Evolutionary conservation across 1,140 invertebrate genomes (phyloP).

Genomic region (Drosophila lini): DNA sequence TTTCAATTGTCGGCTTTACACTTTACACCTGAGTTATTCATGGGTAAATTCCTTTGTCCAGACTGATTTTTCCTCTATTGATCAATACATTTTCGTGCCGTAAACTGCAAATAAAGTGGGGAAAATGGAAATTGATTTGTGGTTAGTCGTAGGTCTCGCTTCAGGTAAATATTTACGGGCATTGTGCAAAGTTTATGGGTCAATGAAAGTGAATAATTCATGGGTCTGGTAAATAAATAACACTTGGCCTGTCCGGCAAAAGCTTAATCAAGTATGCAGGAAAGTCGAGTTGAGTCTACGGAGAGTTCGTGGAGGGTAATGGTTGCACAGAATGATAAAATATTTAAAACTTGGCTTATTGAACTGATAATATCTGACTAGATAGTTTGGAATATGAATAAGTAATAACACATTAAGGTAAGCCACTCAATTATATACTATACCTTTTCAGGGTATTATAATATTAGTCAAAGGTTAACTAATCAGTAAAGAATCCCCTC

Average conservation of each 20-base stretch:
- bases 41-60: constrained; percentile 35
- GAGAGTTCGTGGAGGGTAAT: background rate
- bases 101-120: constrained; percentile 36
- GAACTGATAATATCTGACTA: background rate
- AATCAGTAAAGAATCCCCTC: too few species aligned
- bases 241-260: background rate
- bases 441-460: too few species aligned
- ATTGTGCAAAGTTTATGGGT: constrained; percentile 41
- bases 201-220: constrained; percentile 48
- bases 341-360: constrained; percentile 5
- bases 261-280: constrained; percentile 27
- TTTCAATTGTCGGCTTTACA: constrained; percentile 55
- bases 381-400: background rate
- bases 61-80: constrained; percentile 9
- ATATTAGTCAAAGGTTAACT: too few species aligned
- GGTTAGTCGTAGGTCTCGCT: constrained; percentile 30
- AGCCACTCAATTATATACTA: background rate
- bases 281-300: background rate
- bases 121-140: constrained; percentile 44
- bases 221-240: constrained; percentile 21
- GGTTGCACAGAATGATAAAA: background rate
- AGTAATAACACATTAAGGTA: fast-evolving
- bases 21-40: constrained; percentile 52
- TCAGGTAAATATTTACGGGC: constrained; percentile 34
- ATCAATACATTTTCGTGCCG: constrained; percentile 40